Conservation (phyloP, 2,113 vertebrate genomes). For the Pseudorectes ferrugineus region DNA sequence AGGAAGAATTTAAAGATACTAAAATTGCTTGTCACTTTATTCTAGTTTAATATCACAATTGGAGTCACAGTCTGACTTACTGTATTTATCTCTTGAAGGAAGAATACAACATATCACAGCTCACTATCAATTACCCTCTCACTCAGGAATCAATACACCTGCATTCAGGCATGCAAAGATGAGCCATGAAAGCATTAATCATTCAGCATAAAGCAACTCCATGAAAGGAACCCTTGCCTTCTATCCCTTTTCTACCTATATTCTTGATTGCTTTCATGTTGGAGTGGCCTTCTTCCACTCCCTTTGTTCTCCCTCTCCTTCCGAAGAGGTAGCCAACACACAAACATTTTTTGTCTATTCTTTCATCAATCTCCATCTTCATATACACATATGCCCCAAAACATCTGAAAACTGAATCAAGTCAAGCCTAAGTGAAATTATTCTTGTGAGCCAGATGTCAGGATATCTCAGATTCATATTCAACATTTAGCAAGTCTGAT, state of each 20-base stretch:
- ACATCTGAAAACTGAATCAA: neutral
- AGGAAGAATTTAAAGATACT: neutral
- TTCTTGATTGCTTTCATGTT: neutral
- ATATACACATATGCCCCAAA: neutral
- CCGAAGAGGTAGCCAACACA: neutral
- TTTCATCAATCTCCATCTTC: neutral
- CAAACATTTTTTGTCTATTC: neutral
- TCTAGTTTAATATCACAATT: neutral
- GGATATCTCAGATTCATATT: neutral
- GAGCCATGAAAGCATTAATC: neutral
- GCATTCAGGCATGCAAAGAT: neutral
- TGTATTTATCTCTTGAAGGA: neutral
- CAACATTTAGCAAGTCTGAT: neutral
- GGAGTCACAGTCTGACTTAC: neutral
- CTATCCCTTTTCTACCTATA: neutral
- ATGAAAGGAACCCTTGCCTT: neutral
- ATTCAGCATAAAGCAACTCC: neutral
- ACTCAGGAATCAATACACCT: neutral
- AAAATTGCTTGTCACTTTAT: neutral
- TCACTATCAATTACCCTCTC: neutral
- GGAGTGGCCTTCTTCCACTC: neutral
- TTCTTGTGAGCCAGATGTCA: neutral
- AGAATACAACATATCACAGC: neutral
- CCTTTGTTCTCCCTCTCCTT: neutral
- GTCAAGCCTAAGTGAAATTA: neutral